Evolutionary conservation across 2,113 vertebrate genomes (phyloP).

Genomic region (Orycteropus afer): DNA sequence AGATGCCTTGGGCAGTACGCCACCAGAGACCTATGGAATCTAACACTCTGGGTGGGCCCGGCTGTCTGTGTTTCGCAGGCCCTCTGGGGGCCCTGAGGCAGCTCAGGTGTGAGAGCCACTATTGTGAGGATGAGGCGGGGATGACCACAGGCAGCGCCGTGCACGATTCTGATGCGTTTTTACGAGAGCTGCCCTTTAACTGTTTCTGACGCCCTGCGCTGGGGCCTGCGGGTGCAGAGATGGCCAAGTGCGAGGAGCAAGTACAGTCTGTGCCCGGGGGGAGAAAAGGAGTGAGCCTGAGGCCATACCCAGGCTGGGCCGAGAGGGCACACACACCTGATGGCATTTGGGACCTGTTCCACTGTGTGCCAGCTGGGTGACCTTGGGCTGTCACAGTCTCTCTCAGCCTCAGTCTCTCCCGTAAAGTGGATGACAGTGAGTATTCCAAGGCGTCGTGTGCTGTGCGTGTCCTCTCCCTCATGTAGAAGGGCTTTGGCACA

Average conservation of each 20-base stretch:
- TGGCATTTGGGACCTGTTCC: background rate
- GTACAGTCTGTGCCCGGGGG: too few species aligned
- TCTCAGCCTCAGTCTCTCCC: fast-evolving
- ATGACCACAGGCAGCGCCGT: fast-evolving
- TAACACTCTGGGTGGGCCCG: fast-evolving
- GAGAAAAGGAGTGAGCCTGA: background rate
- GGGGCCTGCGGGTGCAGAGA: fast-evolving
- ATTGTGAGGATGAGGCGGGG: background rate
- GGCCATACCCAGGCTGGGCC: background rate
- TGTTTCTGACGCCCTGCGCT: fast-evolving
- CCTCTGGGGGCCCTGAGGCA: fast-evolving
- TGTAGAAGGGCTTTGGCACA: background rate
- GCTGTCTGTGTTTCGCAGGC: background rate
- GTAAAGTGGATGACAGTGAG: background rate
- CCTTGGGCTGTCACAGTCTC: background rate
- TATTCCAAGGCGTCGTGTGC: too few species aligned
- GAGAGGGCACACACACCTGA: fast-evolving
- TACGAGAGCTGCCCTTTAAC: fast-evolving
- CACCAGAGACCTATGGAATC: fast-evolving
- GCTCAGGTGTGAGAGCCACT: fast-evolving
- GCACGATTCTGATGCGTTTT: fast-evolving
- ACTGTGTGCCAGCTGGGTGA: background rate
- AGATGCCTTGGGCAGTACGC: too few species aligned
- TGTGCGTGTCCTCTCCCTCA: background rate
- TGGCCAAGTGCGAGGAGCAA: background rate